Evolutionary conservation across 2,888 invertebrate genomes (phyloP), one percentile per base, ranked within the genome.

Genomic region (Drosophila buzzatii): DNA sequence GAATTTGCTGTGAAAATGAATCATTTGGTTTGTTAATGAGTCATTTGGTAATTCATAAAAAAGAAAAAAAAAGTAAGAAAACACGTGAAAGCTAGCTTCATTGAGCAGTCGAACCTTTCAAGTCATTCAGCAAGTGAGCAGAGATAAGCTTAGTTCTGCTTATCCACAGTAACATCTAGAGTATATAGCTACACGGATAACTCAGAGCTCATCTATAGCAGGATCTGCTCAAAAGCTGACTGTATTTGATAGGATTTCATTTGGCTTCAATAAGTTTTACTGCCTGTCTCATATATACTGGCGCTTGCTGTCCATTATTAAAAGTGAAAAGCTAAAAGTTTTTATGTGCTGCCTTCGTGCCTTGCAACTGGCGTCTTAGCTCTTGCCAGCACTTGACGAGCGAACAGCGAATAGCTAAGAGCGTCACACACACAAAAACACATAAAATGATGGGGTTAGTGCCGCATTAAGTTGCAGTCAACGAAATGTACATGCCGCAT

Each of bases 401-500:
- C 33, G 58, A 55, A 7, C n/a, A n/a, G n/a, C n/a, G n/a, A n/a
- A n/a, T n/a, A n/a, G n/a, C 31, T 23, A 23, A 23, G 23, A 6
- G 41, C 27, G 55, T 33, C 44, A 18, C n/a, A 27, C 5, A 23
- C 20, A 5, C 5, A 23, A 10, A 1, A 37, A 3, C 42, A 45
- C 41, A 47, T 65, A 65, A 65, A 71, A 35, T 18, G 47, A 42
- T 57, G 53, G 65, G 42, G 53, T 62, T 67, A 57, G 37, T 67
- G 42, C 51, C 45, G 42, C 63, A 73, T 73, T 52, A 59, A 52
- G 56, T 56, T 56, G 51, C 53, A 57, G 42, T 16, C 35, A 58
- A 35, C 20, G 41, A 47, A 60, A 49, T 53, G 33, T 61, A 16
- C 49, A 56, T 52, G 39, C 2, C 10, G 53, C 51, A 60, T 64